Evolutionary conservation across 2,113 vertebrate species (phyloP), one percentile per base, ranked within the genome.

Genomic region (Proteles cristata): DNA sequence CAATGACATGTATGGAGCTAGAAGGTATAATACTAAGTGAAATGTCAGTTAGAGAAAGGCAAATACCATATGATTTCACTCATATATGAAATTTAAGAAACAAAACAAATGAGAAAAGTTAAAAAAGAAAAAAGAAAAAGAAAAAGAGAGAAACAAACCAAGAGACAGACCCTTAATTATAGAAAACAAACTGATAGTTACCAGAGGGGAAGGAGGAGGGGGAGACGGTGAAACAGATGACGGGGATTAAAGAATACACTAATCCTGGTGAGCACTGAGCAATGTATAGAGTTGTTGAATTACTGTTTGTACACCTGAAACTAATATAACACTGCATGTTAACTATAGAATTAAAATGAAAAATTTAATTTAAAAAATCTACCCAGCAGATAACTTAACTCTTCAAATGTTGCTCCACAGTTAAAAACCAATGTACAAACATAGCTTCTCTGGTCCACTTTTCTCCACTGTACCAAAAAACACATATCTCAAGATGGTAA

Each of bases 381-480:
- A 4, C 35, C 16, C 80, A 5, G 71, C 45, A 88, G 69, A 76
- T 88, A 88, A 83, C 31, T 69, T 76, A 92, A 92, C 31, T 92
- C 61, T 92, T 90, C 11, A 58, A 94, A 80, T 50, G 16, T 48
- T 58, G 14, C 65, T 79, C 66, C 79, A 77, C 11, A 82, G 23
- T 71, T 92, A 90, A 92, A 92, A 92, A 81, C 6, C 82, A 81
- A 65, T 39, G 16, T 23, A 39, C 5, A 94, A n/a, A 92, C 55
- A 25, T 23, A 83, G 17, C 6, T 90, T 93, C 16, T 86, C 80
- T 90, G 16, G 45, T 55, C 63, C 9, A 82, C n/a, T 39, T 91
- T 14, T 76, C 35, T 28, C 26, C 31, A 92, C 39, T 45, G 55
- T 90, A 65, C 63, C 66, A 77, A 97, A 88, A 92, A 58, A 31